Evolutionary conservation across 2,113 vertebrate genomes (phyloP), one percentile per base, ranked within the genome.

Genomic region (Gulo gulo): DNA sequence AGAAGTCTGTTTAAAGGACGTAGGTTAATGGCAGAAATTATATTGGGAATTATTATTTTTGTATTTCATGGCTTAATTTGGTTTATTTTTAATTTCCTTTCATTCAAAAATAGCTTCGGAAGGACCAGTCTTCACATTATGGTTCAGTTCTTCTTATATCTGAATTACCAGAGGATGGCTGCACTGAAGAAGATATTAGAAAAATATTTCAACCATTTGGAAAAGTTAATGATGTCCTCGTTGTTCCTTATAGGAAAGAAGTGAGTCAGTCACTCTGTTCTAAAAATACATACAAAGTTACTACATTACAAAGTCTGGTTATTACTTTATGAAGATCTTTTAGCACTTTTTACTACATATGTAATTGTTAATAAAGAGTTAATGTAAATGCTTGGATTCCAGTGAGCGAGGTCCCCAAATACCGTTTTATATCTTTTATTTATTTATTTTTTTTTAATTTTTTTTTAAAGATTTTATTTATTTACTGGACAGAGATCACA

Each of bases 191-290:
- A 88, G 99, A 99, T 14, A 97, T 99, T 57, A 97, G 98, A 52
- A 98, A 99, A 85, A 97, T 99, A 7, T 98, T 99, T 90, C 98
- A 99, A 92, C 98, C 99, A 0, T 99, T 99, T 94, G 99, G 99
- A 86, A 99, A 99, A 98, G 97, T 99, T 45, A 98, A 96, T n/a
- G 98, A 98, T 73, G 95, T 99, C 26, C 97, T 99, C 1, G 98
- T 99, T 14, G 95, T 99, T 50, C 99, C 98, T 82, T 98, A 98
- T 24, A 99, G 98, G 87, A 98, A 98, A 1, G 99, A 99, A 98
- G 99, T 99, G 55, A 95, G 98, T 45, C 14, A 31, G 84, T 71
- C 39, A 59, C 14, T 95, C 24, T 59, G 1, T 93, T 94, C 7
- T 73, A 67, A 95, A 95, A 88, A 81, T 93, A 47, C 23, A 57